A percentile compares a stretch with the other conserved stretches of the same genome.
Evolutionary conservation across 2,888 invertebrate genomes (phyloP).

Genomic region (Nephrotoma appendiculata): DNA sequence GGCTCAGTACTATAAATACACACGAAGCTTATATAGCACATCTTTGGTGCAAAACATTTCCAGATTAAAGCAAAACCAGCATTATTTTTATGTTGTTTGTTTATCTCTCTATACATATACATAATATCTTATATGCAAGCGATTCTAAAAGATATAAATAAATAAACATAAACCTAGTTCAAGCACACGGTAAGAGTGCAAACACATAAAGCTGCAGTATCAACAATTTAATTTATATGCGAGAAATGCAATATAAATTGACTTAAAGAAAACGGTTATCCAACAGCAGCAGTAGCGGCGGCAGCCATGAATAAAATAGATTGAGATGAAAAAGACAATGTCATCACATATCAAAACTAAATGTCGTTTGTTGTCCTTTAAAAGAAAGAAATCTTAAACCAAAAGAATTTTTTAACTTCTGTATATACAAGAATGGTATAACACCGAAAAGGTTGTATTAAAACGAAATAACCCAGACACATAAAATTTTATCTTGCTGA

Average conservation of each 20-base stretch:
- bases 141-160: background rate
- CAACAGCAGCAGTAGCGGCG: background rate
- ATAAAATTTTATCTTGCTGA: background rate
- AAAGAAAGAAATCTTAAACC: background rate
- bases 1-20: background rate
- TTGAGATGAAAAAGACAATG: background rate
- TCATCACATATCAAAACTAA: background rate
- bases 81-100: background rate
- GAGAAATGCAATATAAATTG: background rate
- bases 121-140: background rate
- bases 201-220: background rate
- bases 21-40: background rate
- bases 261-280: background rate
- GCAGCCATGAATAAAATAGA: background rate
- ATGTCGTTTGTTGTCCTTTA: background rate
- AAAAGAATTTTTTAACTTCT: background rate
- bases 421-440: background rate
- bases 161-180: background rate
- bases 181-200: background rate
- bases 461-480: background rate
- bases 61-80: background rate
- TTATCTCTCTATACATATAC: background rate
- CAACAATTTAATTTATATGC: background rate
- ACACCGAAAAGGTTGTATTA: background rate
- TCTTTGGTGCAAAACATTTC: background rate